Base-by-base conservation (phyloP, 2,888 invertebrate species). In the Hoplodrina blanda region DNA sequence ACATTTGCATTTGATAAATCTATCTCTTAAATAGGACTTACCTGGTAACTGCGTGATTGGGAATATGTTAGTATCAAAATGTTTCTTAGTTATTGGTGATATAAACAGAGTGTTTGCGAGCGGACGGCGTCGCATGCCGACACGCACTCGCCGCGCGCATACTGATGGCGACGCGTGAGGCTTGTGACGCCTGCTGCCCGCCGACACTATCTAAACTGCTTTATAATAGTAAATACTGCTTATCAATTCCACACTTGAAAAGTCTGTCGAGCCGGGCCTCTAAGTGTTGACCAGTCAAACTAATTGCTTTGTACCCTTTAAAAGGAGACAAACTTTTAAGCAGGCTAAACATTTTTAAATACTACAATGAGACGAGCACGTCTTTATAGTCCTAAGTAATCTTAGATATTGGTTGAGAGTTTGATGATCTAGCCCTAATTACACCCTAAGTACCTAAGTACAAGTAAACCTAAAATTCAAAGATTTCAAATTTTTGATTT, bases 41-140 rank as follows among this genome's bases (percentile, higher is more conserved):
- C 41, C 41, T 41, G 13, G 25, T 41, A 30, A 15, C 20, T 41
- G 41, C 41, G 30, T 25, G 20, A 55, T 52, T 56, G 30, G 59
- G 66, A 65, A 76, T 76, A 69, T 61, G 62, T 76, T 73, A 62
- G 53, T 74, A 81, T 76, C 50, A 76, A 82, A 81, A 69, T 80
- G 68, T 78, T 74, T 81, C 71, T 76, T 77, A 79, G 86, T 85
- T 86, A 83, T 84, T 76, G 84, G 82, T 82, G 85, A 86, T 87
- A 86, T 85, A 86, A 86, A 84, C 85, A 85, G 73, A 82, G 81
- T 82, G 80, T 85, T 46, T 46, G 89, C 87, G 87, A 90, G 89
- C 94, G 95, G 95, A 94, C 94, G 93, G 89, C 84, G 82, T 85
- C 87, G 94, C 94, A 95, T 95, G 91, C 95, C 95, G 86, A 87